Conservation (phyloP, 2,797 vertebrate species). For the Paedocypris micromegethes region DNA sequence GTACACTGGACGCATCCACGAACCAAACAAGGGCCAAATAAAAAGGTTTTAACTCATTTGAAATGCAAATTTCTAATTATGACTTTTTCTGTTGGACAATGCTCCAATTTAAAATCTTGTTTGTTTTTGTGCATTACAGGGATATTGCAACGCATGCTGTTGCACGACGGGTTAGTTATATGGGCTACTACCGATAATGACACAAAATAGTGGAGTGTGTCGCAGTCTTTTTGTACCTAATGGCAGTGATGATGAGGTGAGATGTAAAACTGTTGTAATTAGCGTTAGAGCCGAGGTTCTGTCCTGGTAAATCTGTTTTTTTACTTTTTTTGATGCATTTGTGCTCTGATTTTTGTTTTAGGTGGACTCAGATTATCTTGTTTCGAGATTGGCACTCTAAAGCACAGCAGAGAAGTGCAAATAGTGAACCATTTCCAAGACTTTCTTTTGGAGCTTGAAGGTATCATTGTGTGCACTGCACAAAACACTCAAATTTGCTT, state of each 20-base stretch:
- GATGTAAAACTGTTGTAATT: neutral
- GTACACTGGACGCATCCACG: conserved; percentile 7
- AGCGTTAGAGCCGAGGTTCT: neutral
- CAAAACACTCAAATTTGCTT: neutral
- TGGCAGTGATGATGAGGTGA: conserved; percentile 2
- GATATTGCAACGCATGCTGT: conserved; percentile 11
- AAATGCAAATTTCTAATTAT: neutral
- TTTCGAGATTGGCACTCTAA: conserved; percentile 1
- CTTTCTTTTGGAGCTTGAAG: conserved; percentile 14
- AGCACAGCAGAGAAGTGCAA: conserved; percentile 7
- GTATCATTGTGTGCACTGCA: neutral
- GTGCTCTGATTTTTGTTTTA: neutral
- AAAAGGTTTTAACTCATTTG: no score
- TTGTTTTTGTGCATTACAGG: conserved; percentile 1
- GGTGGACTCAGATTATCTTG: conserved; percentile 9
- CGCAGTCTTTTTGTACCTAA: conserved; percentile 6
- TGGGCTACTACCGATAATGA: neutral
- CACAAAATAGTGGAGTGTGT: neutral
- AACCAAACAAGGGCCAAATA: neutral
- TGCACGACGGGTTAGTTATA: neutral
- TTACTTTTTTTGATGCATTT: neutral
- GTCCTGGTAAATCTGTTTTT: neutral
- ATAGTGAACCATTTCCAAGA: conserved; percentile 7
- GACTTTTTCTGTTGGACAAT: neutral
- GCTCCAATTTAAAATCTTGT: neutral